Base-by-base conservation (phyloP, 2,888 invertebrate genomes). In the Pycnomerus fuliginosus region DNA sequence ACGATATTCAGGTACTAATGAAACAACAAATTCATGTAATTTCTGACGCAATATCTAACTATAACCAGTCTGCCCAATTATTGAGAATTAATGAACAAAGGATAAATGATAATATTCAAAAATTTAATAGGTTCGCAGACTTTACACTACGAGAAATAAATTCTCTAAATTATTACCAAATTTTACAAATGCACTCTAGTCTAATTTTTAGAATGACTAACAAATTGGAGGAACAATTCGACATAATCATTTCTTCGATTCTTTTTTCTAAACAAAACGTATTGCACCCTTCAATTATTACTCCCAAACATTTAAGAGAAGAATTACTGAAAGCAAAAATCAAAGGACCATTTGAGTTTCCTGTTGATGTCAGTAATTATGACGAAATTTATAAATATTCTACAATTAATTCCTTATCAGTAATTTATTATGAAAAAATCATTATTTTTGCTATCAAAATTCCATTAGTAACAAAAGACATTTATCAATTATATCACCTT, bases 21-120 rank as follows among this genome's bases (percentile, higher is more conserved):
- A 50, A 58, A 48, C 49, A 54, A 47, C 54, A 58, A 43, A 37
- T 57, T 13, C 41, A 50, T 7, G 45, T 59, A 4, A 46, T 58
- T 11, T 53, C 56, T 1, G 46, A 50, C 3, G 45, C 54, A 2
- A 55, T 59, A 11, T n/a, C 22, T 4, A 48, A 53, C 31, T 54
- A 55, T 42, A 58, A 55, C 40, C 20, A 41, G 14, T 53, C 56
- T 1, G 32, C 52, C 4, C 16, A 12, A 37, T 27, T 38, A 4
- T 35, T 55, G 11, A 44, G 41, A 28, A n/a, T 15, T 12, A 56
- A 58, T 20, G 47, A 58, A 35, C 16, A 20, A 20, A 5, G 20
- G 8, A 5, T 20, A 7, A 20, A 20, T 8, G 20, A 8, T 5
- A 20, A 20, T 8, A 20, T 20, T 7, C 5, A 8, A 20, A 20